phyloP scores from a whole-genome alignment of 2,888 invertebrate genomes.

The Mythimna vitellina region DNA sequence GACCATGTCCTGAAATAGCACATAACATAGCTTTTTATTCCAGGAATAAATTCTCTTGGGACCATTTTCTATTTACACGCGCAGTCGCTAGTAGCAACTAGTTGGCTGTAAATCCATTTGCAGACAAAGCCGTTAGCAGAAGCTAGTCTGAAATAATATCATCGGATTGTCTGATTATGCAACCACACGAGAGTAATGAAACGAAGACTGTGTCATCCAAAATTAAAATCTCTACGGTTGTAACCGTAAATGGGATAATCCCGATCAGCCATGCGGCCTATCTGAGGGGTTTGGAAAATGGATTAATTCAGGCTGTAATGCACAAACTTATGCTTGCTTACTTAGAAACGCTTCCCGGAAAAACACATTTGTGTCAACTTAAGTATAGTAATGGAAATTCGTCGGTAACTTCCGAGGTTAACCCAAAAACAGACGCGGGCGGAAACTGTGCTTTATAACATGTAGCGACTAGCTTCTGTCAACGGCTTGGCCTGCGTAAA shows the following conservation, averaged over 20 bases:
- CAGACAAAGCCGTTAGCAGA: too few relatives aligned
- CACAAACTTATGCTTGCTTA: conserved; percentile 11
- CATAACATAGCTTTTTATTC: too few relatives aligned
- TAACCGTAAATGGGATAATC: conserved; percentile 43
- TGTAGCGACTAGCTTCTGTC: conserved; percentile 2
- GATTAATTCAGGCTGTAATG: conserved; percentile 29
- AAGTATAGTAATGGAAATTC: conserved; percentile 15
- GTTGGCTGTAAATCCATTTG: too few relatives aligned
- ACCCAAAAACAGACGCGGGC: conserved; percentile 21
- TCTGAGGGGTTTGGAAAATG: conserved; percentile 19
- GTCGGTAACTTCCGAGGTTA: conserved; percentile 33
- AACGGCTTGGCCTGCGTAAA: too few relatives aligned
- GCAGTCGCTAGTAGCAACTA: too few relatives aligned
- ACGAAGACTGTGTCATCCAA: conserved; percentile 23
- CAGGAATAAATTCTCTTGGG: too few relatives aligned
- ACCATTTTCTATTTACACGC: too few relatives aligned
- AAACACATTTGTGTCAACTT: conserved; percentile 8
- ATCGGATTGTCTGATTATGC: conserved; percentile 10
- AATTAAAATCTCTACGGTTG: conserved; percentile 31
- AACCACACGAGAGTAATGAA: conserved; percentile 19
- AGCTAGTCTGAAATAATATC: conserved; percentile 4
- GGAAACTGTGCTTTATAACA: conserved; percentile 30
- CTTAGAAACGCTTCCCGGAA: conserved; percentile 23
- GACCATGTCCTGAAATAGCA: too few relatives aligned
- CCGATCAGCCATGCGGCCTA: conserved; percentile 20